Evolutionary conservation across 1,140 invertebrate genomes (phyloP).

Genomic region (Prorops nasuta): DNA sequence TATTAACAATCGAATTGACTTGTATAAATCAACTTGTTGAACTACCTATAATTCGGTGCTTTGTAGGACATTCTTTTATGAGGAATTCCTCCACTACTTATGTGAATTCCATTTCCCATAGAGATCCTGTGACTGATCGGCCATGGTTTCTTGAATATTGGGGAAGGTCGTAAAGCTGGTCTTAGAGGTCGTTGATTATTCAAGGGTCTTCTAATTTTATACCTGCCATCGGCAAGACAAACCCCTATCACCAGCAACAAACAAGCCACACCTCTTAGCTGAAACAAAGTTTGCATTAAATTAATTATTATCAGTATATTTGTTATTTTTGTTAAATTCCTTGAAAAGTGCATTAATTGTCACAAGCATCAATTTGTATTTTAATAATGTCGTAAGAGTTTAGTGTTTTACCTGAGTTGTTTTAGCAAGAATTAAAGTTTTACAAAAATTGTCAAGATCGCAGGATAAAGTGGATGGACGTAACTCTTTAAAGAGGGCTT

Average conservation of each 20-base stretch:
- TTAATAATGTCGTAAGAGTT: too few species aligned
- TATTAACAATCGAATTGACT: too few species aligned
- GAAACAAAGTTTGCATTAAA: conserved; percentile 16
- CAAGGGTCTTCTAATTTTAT: conserved; percentile 41
- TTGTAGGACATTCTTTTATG: conserved; percentile 38
- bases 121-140: conserved; percentile 39
- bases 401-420: too few species aligned
- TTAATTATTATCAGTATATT: too few species aligned
- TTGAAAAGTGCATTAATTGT: too few species aligned
- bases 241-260: conserved; percentile 33
- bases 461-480: too few species aligned
- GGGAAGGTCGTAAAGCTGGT: conserved; percentile 12
- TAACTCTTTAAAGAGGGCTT: too few species aligned
- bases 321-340: too few species aligned
- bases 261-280: conserved; percentile 35
- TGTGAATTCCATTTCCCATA: conserved; percentile 40
- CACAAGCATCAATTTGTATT: too few species aligned
- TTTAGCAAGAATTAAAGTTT: too few species aligned
- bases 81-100: conserved; percentile 25
- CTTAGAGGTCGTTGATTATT: conserved; percentile 23
- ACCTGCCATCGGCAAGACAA: conserved; percentile 38
- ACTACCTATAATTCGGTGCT: conserved; percentile 42
- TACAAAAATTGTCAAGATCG: too few species aligned
- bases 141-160: conserved; percentile 41
- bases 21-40: too few species aligned